Percentiles rank a stretch among this genome's conserved stretches.
These are phyloP conservation scores for Callionymus lyra DNA, from an alignment of 2,113 vertebrate species.

Conservation along the genomic window DNA sequence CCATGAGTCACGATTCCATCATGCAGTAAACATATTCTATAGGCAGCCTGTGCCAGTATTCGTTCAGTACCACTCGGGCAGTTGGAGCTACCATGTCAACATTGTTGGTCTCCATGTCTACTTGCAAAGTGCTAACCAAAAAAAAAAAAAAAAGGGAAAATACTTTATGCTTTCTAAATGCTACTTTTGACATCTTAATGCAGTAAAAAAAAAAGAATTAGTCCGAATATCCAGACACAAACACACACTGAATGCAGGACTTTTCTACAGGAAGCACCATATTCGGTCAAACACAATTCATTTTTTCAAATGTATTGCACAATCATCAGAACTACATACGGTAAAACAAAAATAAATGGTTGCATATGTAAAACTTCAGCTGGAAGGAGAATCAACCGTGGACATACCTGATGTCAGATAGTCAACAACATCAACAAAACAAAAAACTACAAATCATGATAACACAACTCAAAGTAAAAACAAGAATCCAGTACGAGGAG, in stretches of 20 bases:
- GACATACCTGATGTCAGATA: conserved; percentile 65
- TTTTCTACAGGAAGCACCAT: conserved; percentile 59
- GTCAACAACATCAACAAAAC: conserved; percentile 25
- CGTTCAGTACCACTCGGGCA: conserved; percentile 54
- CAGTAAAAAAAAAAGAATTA: conserved; percentile 4
- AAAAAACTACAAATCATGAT: conserved; percentile 31
- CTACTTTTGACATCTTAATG: conserved; percentile 24
- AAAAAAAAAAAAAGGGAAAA: conserved; percentile 36
- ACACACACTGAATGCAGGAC: conserved; percentile 46
- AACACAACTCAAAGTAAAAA: conserved; percentile 49
- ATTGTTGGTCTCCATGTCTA: conserved; percentile 54
- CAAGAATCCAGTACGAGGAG: conserved; percentile 47
- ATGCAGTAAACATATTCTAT: conserved; percentile 66
- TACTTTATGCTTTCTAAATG: conserved; percentile 22
- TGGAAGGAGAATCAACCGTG: conserved; percentile 9
- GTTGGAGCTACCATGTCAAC: conserved; percentile 54
- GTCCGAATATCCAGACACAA: not conserved
- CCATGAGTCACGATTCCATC: conserved; percentile 70
- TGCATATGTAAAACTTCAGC: too few relatives aligned
- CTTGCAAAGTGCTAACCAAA: conserved; percentile 66
- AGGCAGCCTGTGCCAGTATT: conserved; percentile 85
- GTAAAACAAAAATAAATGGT: conserved; percentile 16
- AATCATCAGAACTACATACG: conserved; percentile 27
- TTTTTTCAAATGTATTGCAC: conserved; percentile 57
- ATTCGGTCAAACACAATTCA: conserved; percentile 57